Percentiles rank a stretch among this genome's conserved stretches.
These are phyloP conservation scores for Ceratoteleas bidentatus DNA, from an alignment of 1,140 invertebrate genomes.

Conservation along the genomic window DNA sequence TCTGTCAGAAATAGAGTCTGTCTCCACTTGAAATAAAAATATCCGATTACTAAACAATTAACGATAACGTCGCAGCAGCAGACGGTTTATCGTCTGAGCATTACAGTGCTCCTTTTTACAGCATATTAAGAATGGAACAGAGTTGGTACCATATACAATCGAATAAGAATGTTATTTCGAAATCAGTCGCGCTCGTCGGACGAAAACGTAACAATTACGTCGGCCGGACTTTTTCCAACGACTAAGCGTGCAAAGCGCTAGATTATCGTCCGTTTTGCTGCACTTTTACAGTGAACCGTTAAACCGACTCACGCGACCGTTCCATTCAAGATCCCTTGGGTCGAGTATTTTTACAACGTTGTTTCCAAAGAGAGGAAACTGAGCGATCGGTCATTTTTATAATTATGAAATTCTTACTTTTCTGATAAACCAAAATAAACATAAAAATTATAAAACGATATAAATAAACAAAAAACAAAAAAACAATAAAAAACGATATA, in stretches of 20 bases:
- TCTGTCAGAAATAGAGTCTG: too few species aligned
- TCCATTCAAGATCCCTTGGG: slow-evolving; percentile 34
- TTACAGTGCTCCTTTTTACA: slow-evolving; percentile 7
- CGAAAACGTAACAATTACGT: slow-evolving; percentile 44
- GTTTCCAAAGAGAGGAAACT: slow-evolving; percentile 26
- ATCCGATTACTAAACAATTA: neutral
- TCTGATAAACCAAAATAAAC: too few species aligned
- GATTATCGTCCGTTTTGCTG: slow-evolving; percentile 45
- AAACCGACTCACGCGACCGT: slow-evolving; percentile 40
- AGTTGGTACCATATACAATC: neutral
- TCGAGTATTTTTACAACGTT: slow-evolving; percentile 19
- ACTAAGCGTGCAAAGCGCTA: slow-evolving; percentile 31
- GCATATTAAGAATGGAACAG: neutral
- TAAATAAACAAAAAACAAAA: too few species aligned
- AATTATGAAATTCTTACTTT: too few species aligned
- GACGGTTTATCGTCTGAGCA: slow-evolving; percentile 6
- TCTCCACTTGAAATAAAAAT: too few species aligned
- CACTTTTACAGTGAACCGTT: slow-evolving; percentile 49
- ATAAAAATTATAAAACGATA: too few species aligned
- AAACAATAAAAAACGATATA: too few species aligned
- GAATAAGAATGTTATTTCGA: slow-evolving; percentile 19
- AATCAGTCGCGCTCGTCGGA: slow-evolving; percentile 32
- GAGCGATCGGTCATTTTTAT: too few species aligned
- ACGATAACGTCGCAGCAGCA: too few species aligned
- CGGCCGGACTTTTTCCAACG: slow-evolving; percentile 31